Evolutionary conservation across 2,797 vertebrate genomes (phyloP).

Genomic region (Trematomus bernacchii): DNA sequence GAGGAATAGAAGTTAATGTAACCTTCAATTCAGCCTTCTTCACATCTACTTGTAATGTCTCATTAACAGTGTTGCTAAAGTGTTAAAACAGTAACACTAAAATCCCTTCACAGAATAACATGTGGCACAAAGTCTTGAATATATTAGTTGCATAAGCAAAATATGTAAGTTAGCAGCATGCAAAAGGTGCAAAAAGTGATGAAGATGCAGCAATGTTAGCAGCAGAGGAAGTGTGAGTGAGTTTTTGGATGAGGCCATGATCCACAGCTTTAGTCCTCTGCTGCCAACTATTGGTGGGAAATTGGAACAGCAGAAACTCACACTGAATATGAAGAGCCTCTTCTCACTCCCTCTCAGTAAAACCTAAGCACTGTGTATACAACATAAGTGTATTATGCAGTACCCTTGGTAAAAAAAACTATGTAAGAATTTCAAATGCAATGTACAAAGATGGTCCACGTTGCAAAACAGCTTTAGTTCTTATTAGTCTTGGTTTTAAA

Average conservation of each 20-base stretch:
- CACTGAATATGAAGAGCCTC: background rate
- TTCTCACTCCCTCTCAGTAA: background rate
- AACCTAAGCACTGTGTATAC: background rate
- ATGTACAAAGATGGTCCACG: background rate
- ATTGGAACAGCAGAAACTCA: conserved; percentile 34
- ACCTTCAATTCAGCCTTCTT: background rate
- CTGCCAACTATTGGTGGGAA: conserved; percentile 77
- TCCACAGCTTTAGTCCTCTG: conserved; percentile 75
- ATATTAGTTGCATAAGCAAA: conserved; percentile 4
- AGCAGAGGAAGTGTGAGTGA: conserved; percentile 30
- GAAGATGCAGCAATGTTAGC: conserved; percentile 21
- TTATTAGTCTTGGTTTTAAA: background rate
- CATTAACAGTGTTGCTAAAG: background rate
- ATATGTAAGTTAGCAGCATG: conserved; percentile 10
- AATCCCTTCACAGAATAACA: conserved; percentile 9
- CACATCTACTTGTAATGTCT: background rate
- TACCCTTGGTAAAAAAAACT: background rate
- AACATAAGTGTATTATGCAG: background rate
- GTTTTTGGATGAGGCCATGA: background rate
- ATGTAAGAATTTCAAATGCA: background rate
- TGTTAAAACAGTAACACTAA: background rate
- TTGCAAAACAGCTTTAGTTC: background rate
- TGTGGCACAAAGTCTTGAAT: background rate
- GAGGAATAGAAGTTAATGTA: background rate
- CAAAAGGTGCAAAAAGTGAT: conserved; percentile 35